Conservation (phyloP, 1,140 invertebrate species). For the Neelides sp. region DNA sequence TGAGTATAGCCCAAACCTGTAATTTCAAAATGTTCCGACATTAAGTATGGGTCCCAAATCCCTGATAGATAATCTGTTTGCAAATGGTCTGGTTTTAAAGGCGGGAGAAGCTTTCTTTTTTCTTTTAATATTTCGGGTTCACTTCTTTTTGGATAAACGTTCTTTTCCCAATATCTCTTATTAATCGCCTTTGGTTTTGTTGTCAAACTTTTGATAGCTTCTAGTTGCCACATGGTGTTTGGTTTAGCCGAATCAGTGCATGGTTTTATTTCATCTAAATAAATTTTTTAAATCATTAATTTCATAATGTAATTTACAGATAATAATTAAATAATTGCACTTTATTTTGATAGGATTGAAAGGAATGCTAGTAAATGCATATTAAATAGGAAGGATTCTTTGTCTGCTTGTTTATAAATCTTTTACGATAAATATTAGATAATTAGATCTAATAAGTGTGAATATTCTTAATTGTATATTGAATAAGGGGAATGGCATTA, state of each 20-base stretch:
- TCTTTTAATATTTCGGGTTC: slow-evolving; percentile 16
- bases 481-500: too few species aligned
- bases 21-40: slow-evolving; percentile 15
- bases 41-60: slow-evolving; percentile 26
- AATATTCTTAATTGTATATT: too few species aligned
- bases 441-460: too few species aligned
- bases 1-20: slow-evolving; percentile 11
- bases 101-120: slow-evolving; percentile 5
- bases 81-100: slow-evolving; percentile 7
- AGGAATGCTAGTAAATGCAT: background rate
- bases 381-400: background rate
- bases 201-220: slow-evolving; percentile 5
- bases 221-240: slow-evolving; percentile 13
- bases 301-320: too few species aligned
- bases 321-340: too few species aligned
- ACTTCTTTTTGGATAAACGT: slow-evolving; percentile 18
- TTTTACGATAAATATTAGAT: too few species aligned
- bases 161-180: slow-evolving; percentile 18
- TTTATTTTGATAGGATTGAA: too few species aligned
- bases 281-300: too few species aligned
- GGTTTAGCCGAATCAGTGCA: background rate
- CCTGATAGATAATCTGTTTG: slow-evolving; percentile 21
- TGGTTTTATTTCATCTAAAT: slow-evolving; percentile 5
- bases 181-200: slow-evolving; percentile 1
- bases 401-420: too few species aligned